Percentiles rank a stretch among this genome's conserved stretches.
Evolutionary conservation across 2,888 invertebrate species (phyloP).

Genomic region (Ophion obscuratus): DNA sequence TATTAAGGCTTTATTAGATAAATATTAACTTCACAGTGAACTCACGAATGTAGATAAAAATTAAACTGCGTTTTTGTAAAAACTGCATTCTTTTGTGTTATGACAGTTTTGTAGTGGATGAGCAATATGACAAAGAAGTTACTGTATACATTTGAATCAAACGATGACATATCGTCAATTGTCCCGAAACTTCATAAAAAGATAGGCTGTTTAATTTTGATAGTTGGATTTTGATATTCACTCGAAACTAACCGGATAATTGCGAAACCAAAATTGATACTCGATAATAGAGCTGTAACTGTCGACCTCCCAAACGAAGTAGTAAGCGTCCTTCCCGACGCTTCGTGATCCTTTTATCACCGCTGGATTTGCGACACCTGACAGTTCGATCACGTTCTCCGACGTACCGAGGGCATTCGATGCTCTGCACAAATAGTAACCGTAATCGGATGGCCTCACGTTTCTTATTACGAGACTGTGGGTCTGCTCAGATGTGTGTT

Average conservation of each 20-base stretch:
- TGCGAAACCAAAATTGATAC: conserved; percentile 85
- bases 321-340: conserved; percentile 86
- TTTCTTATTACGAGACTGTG: conserved; percentile 89
- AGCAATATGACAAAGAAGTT: no score
- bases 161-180: no score
- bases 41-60: no score
- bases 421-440: conserved; percentile 91
- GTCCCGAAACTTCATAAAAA: no score
- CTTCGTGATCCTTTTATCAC: conserved; percentile 86
- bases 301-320: conserved; percentile 93
- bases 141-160: no score
- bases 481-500: conserved; percentile 85
- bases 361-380: conserved; percentile 90
- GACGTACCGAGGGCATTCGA: conserved; percentile 90
- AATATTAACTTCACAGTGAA: no score
- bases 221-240: background rate
- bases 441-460: conserved; percentile 89
- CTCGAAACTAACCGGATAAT: conserved; percentile 77
- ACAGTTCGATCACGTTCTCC: conserved; percentile 89
- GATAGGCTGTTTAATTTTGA: background rate
- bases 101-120: no score
- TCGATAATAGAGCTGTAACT: conserved; percentile 92
- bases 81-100: no score
- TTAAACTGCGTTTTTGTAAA: no score
- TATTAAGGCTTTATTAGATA: no score